phyloP scores from a whole-genome alignment of 2,113 vertebrate genomes.

The Struthio camelus region DNA sequence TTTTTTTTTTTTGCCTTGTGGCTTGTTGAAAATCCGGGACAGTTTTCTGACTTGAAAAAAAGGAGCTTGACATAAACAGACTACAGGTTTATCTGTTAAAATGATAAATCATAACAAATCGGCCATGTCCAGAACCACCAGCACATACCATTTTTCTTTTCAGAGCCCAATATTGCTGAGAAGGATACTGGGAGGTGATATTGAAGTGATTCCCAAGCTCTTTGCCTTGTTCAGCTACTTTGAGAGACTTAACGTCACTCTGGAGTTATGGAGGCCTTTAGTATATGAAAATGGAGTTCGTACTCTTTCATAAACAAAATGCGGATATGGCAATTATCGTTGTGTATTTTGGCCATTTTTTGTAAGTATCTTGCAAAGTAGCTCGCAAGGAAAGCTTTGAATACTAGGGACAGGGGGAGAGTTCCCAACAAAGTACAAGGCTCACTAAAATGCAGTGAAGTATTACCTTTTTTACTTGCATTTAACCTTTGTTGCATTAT shows the following conservation, averaged over 20 bases:
- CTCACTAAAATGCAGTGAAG: background rate
- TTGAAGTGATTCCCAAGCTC: background rate
- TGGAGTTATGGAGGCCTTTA: background rate
- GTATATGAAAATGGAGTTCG: background rate
- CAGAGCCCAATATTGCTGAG: background rate
- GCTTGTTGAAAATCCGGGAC: background rate
- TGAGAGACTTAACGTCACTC: background rate
- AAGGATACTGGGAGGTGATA: background rate
- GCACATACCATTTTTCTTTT: background rate
- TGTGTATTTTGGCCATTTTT: background rate
- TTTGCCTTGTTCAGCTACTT: background rate
- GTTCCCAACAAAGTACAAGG: background rate
- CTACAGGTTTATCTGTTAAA: background rate
- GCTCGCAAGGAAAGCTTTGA: background rate
- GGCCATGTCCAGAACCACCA: background rate
- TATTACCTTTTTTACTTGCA: background rate
- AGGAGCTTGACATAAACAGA: background rate
- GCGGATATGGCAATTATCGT: background rate
- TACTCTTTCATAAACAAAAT: background rate
- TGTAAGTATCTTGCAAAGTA: background rate
- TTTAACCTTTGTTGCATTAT: background rate
- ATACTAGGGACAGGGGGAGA: background rate
- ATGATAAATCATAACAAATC: background rate
- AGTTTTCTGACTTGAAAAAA: background rate
- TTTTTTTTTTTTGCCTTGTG: fast-evolving